These are phyloP conservation scores for Hermetia illucens DNA, from an alignment of 1,140 invertebrate species.

Conservation along the genomic window DNA sequence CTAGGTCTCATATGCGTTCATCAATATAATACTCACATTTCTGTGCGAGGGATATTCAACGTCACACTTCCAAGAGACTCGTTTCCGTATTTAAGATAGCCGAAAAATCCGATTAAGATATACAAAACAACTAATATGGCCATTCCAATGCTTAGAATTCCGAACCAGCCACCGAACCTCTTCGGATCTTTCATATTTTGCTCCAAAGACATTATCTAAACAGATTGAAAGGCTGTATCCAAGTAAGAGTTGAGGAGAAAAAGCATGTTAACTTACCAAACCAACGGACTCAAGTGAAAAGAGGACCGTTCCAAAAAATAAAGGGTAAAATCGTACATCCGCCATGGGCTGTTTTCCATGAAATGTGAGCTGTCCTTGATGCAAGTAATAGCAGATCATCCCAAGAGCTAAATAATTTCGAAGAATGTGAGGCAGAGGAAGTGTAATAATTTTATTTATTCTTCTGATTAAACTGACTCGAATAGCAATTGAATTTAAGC, in stretches of 20 bases:
- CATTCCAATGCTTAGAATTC: slow-evolving; percentile 71
- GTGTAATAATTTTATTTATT: too few relatives aligned
- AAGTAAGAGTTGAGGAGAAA: too few relatives aligned
- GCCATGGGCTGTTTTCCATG: slow-evolving; percentile 42
- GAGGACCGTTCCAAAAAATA: slow-evolving; percentile 76
- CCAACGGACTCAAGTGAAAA: slow-evolving; percentile 84
- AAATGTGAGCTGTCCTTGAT: too few relatives aligned
- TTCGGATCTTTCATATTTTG: slow-evolving; percentile 73
- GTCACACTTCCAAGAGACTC: slow-evolving; percentile 51
- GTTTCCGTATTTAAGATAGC: slow-evolving; percentile 64
- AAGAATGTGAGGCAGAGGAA: too few relatives aligned
- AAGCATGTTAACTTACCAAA: slow-evolving; percentile 65
- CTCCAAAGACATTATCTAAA: slow-evolving; percentile 73
- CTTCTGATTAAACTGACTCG: too few relatives aligned
- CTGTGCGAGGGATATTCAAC: slow-evolving; percentile 47
- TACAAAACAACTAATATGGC: slow-evolving; percentile 56
- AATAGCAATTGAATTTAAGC: too few relatives aligned
- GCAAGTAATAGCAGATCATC: too few relatives aligned
- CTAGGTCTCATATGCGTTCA: too few relatives aligned
- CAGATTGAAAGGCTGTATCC: too few relatives aligned
- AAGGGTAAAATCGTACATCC: slow-evolving; percentile 39
- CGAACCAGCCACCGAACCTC: slow-evolving; percentile 51
- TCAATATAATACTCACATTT: slow-evolving; percentile 33
- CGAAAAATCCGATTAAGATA: slow-evolving; percentile 62
- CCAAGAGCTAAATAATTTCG: too few relatives aligned